Evolutionary conservation across 2,888 invertebrate species (phyloP).

Genomic region (Microdon myrmicae): DNA sequence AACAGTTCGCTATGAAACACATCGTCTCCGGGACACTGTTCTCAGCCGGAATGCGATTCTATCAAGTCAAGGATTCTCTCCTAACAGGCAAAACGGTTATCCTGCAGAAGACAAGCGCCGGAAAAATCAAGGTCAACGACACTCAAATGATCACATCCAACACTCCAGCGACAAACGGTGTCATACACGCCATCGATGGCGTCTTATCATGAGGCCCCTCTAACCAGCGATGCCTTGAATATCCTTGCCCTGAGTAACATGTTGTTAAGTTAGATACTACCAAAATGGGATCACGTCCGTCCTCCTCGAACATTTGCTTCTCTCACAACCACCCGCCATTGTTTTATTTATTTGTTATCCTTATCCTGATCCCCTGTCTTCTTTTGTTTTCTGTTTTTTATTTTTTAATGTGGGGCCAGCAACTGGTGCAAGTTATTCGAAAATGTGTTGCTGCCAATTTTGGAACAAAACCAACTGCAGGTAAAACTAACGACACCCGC

Average conservation of each 20-base stretch:
- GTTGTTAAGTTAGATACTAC: constrained; percentile 23
- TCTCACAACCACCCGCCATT: constrained; percentile 28
- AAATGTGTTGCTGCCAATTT: constrained; percentile 25
- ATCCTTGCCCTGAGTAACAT: constrained; percentile 29
- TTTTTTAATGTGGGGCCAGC: constrained; percentile 18
- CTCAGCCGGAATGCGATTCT: constrained; percentile 88
- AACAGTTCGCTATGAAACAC: constrained; percentile 80
- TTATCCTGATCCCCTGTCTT: too few species aligned
- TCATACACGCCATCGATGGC: constrained; percentile 83
- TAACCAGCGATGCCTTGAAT: constrained; percentile 19
- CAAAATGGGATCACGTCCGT: constrained; percentile 5
- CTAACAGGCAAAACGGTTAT: constrained; percentile 80
- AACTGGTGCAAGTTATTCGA: constrained; percentile 32
- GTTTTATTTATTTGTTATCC: too few species aligned
- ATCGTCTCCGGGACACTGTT: constrained; percentile 82
- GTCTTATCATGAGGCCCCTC: constrained; percentile 69
- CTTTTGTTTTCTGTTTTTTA: constrained; percentile 21
- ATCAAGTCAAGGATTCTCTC: constrained; percentile 84
- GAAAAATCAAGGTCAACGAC: constrained; percentile 86
- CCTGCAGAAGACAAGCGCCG: constrained; percentile 78
- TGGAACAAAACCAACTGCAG: too few species aligned
- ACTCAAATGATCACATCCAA: constrained; percentile 84
- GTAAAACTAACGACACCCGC: too few species aligned
- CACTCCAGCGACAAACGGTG: constrained; percentile 88
- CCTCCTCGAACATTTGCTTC: constrained; percentile 15